These are phyloP conservation scores for Gastracanthus pulcherrimus DNA, from an alignment of 2,888 invertebrate genomes.

Conservation along the genomic window DNA sequence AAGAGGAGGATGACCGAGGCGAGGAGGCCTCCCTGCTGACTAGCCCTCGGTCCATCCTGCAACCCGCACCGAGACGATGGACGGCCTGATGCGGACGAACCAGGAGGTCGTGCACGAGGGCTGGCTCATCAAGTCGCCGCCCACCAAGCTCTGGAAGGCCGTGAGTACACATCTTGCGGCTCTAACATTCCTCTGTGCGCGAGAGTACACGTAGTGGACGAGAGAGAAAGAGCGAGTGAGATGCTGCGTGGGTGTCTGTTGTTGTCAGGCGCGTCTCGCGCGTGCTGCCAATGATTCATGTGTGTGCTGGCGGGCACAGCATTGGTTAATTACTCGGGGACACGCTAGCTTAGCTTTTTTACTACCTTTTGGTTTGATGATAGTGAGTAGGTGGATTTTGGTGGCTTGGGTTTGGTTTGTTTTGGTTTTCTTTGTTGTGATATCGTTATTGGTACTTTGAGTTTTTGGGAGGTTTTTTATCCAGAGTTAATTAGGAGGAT, in stretches of 20 bases:
- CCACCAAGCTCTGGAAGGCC: constrained; percentile 95
- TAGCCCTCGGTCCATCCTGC: background rate
- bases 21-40: background rate
- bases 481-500: too few relatives aligned
- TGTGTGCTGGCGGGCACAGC: too few relatives aligned
- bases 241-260: constrained; percentile 50
- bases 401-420: too few relatives aligned
- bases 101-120: constrained; percentile 92
- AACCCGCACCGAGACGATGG: constrained; percentile 27
- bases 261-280: constrained; percentile 37
- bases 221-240: background rate
- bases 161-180: too few relatives aligned
- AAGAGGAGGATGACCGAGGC: background rate
- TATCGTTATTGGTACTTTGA: background rate
- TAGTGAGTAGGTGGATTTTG: too few relatives aligned
- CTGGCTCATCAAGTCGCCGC: constrained; percentile 97
- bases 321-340: too few relatives aligned
- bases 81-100: constrained; percentile 76
- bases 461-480: too few relatives aligned
- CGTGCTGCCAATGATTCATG: constrained; percentile 29
- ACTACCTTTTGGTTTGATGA: too few relatives aligned
- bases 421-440: background rate
- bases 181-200: too few relatives aligned
- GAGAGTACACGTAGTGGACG: too few relatives aligned
- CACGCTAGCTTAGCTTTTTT: too few relatives aligned